Evolutionary conservation across 2,888 invertebrate genomes (phyloP).

Genomic region (Exocentrus adspersus): DNA sequence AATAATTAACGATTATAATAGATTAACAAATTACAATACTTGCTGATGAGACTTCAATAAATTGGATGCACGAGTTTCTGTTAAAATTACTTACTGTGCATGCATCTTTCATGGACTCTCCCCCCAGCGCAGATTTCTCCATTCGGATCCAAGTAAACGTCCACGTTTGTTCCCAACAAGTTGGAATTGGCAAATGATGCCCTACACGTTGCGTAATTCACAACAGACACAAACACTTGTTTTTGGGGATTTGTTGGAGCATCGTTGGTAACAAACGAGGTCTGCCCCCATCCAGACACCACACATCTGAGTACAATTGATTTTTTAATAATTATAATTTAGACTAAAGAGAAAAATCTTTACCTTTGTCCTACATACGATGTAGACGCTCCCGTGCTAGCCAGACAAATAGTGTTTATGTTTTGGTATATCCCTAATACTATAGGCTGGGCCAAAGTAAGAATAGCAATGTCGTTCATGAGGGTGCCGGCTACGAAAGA

Average conservation of each 20-base stretch:
- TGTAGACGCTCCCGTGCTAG: conserved; percentile 61
- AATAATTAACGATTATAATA: no score
- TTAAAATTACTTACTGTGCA: conserved; percentile 54
- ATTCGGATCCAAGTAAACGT: conserved; percentile 54
- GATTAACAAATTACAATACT: no score
- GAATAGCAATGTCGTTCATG: conserved; percentile 83
- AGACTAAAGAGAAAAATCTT: background rate
- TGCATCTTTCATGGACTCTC: conserved; percentile 54
- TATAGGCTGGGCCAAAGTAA: conserved; percentile 73
- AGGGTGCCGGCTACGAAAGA: conserved; percentile 77
- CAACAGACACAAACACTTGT: conserved; percentile 79
- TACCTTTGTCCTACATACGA: conserved; percentile 48
- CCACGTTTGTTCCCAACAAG: conserved; percentile 53
- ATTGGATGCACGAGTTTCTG: no score
- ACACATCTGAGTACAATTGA: conserved; percentile 66
- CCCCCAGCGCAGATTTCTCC: conserved; percentile 60
- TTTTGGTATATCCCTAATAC: conserved; percentile 66
- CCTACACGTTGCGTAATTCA: conserved; percentile 66
- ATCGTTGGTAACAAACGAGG: conserved; percentile 69
- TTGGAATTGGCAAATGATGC: conserved; percentile 48
- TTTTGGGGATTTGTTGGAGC: conserved; percentile 71
- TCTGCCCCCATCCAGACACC: conserved; percentile 90
- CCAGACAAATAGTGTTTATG: conserved; percentile 72
- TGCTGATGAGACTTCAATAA: no score
- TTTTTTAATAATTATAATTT: background rate